Evolutionary conservation across 2,797 vertebrate genomes (phyloP).

Genomic region (Poeciliopsis presidionis): DNA sequence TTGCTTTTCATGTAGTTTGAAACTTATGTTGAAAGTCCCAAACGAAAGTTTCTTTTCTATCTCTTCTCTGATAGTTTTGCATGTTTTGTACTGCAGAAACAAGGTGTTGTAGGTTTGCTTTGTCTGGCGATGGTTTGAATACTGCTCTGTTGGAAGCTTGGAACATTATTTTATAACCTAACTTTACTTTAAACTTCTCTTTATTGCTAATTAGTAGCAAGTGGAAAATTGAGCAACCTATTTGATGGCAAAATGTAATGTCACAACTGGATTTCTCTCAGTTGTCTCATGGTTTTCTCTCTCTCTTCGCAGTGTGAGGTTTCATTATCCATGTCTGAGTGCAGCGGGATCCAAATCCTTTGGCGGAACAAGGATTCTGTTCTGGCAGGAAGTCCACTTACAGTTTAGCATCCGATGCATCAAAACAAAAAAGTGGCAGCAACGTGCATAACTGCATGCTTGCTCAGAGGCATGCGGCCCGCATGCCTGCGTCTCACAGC

Average conservation of each 20-base stretch:
- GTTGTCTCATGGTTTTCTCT: constrained; percentile 12
- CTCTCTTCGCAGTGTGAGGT: constrained; percentile 34
- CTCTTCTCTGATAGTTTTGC: too few relatives aligned
- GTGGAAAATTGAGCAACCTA: too few relatives aligned
- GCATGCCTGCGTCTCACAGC: neutral
- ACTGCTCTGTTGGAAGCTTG: neutral
- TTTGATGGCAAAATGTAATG: too few relatives aligned
- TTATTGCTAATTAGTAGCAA: too few relatives aligned
- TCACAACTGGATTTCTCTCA: neutral
- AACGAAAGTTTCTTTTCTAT: too few relatives aligned
- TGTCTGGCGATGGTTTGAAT: neutral
- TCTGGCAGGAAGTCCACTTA: constrained; percentile 50
- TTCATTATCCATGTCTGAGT: constrained; percentile 35
- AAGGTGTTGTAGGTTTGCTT: neutral
- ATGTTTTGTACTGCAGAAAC: neutral
- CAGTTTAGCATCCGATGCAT: constrained; percentile 44
- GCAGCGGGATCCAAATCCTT: constrained; percentile 28
- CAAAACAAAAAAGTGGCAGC: constrained; percentile 18
- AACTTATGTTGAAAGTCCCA: too few relatives aligned
- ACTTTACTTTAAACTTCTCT: too few relatives aligned
- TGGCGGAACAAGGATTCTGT: constrained; percentile 35
- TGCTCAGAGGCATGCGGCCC: constrained; percentile 25
- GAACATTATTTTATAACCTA: neutral
- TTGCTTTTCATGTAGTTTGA: too few relatives aligned
- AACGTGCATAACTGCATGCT: constrained; percentile 17